These are phyloP conservation scores for Sus cebifrons DNA, from an alignment of 2,797 vertebrate genomes.

Conservation along the genomic window DNA sequence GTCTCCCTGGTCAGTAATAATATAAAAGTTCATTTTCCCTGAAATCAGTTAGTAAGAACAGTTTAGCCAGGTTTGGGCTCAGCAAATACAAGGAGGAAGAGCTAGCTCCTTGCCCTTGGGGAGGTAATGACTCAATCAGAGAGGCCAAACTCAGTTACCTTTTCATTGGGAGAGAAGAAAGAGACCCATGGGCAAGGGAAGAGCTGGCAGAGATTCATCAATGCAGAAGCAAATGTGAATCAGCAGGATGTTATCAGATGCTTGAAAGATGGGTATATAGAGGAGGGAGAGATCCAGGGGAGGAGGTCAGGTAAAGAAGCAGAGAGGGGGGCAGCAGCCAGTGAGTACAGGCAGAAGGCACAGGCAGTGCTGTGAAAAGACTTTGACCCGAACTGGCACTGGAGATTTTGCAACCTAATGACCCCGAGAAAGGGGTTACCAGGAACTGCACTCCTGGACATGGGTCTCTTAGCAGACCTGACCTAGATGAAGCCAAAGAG, in stretches of 20 bases:
- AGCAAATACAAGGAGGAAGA: neutral
- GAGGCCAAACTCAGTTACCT: neutral
- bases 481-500: conserved; percentile 5
- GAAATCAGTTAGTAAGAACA: neutral
- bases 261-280: neutral
- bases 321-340: neutral
- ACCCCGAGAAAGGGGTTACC: neutral
- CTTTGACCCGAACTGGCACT: neutral
- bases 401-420: conserved; percentile 7
- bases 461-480: neutral
- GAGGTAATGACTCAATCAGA: neutral
- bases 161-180: neutral
- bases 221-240: neutral
- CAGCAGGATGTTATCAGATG: neutral
- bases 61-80: neutral
- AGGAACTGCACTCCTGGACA: neutral
- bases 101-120: neutral
- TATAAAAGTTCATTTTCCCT: neutral
- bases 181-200: neutral
- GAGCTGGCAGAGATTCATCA: neutral
- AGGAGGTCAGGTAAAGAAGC: neutral
- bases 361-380: neutral
- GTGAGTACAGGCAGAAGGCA: neutral
- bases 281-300: too few relatives aligned
- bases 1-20: neutral